A percentile compares a stretch with the other conserved stretches of the same genome.
Evolutionary conservation across 2,113 vertebrate genomes (phyloP).

Genomic region (Vidua macroura): DNA sequence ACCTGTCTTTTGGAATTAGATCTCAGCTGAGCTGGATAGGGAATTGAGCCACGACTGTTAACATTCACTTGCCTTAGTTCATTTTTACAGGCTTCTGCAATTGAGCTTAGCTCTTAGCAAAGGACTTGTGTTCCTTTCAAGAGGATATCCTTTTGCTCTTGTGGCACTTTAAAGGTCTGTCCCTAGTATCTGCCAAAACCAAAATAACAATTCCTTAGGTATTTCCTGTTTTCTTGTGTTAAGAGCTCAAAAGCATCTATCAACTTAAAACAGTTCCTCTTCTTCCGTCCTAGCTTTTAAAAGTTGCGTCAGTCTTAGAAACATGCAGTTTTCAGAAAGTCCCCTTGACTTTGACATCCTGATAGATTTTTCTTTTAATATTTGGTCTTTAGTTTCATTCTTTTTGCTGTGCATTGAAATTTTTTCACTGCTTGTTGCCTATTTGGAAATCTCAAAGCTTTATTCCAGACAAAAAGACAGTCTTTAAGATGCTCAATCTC

Average conservation of each 20-base stretch:
- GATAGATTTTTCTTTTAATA: not conserved
- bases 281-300: not conserved
- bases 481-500: not conserved
- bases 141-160: slow-evolving; percentile 45
- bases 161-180: slow-evolving; percentile 28
- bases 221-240: slow-evolving; percentile 54
- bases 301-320: not conserved
- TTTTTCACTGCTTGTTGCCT: not conserved
- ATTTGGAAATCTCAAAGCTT: not conserved
- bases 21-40: not conserved
- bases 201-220: slow-evolving; percentile 42
- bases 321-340: not conserved
- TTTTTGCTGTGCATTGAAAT: not conserved
- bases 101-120: not conserved
- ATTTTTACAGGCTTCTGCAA: not conserved
- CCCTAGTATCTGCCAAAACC: slow-evolving; percentile 24
- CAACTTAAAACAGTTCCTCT: slow-evolving; percentile 7
- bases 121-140: not conserved
- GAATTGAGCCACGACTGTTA: slow-evolving; percentile 4
- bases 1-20: slow-evolving; percentile 20
- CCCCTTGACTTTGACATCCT: not conserved
- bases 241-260: not conserved
- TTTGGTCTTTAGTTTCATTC: not conserved
- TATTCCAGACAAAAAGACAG: not conserved
- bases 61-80: not conserved